phyloP scores from a whole-genome alignment of 2,888 invertebrate genomes.

The Rutpela maculata region DNA sequence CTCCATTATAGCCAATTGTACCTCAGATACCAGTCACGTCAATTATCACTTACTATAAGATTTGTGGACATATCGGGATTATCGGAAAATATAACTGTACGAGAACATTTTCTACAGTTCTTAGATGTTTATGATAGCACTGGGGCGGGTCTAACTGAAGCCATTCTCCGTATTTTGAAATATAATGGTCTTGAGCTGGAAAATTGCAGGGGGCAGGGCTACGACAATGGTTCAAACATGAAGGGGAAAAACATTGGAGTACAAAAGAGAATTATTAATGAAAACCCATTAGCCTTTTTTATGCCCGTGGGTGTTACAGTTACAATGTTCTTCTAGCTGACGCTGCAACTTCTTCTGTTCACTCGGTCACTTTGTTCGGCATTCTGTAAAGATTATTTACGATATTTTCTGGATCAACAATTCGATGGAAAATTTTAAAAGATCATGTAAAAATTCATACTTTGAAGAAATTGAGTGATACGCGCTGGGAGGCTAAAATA shows the following conservation, averaged over 20 bases:
- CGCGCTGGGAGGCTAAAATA: too few relatives aligned
- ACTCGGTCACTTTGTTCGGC: conserved; percentile 65
- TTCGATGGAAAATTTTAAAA: conserved; percentile 61
- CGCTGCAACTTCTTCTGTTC: conserved; percentile 56
- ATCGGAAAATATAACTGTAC: conserved; percentile 1
- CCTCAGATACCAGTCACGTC: conserved; percentile 27
- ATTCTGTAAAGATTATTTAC: conserved; percentile 60
- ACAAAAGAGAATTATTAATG: conserved; percentile 62
- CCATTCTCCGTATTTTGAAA: conserved; percentile 58
- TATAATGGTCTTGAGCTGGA: conserved; percentile 61
- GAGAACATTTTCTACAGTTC: conserved; percentile 29
- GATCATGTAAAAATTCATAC: conserved; percentile 50
- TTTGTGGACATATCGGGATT: conserved; percentile 20
- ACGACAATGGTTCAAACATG: conserved; percentile 53
- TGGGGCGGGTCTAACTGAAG: conserved; percentile 22
- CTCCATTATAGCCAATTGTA: conserved; percentile 26
- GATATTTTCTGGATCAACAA: conserved; percentile 54
- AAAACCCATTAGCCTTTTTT: conserved; percentile 42
- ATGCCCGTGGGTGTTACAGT: conserved; percentile 52
- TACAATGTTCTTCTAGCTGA: conserved; percentile 47
- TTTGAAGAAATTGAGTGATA: too few relatives aligned
- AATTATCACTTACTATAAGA: conserved; percentile 24
- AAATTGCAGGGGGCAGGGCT: background rate
- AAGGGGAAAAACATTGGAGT: conserved; percentile 65
- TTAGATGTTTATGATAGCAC: conserved; percentile 22